These are phyloP conservation scores for Heliconius ethilla DNA, from an alignment of 2,888 invertebrate species.

Conservation along the genomic window DNA sequence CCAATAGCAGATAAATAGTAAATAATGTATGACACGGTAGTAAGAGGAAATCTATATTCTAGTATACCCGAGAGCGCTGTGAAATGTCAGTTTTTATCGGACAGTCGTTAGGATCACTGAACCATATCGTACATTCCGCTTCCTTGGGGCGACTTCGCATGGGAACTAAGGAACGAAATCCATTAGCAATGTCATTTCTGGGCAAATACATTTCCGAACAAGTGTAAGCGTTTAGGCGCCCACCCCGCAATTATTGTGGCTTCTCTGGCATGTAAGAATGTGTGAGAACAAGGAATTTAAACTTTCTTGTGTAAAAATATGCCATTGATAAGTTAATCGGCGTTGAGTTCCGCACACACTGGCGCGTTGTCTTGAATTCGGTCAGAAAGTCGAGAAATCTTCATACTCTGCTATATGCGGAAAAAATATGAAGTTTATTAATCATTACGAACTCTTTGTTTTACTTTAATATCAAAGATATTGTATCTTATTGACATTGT, in stretches of 20 bases:
- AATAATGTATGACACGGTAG: slow-evolving; percentile 37
- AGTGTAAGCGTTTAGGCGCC: slow-evolving; percentile 27
- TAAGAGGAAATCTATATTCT: slow-evolving; percentile 28
- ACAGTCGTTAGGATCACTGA: slow-evolving; percentile 69
- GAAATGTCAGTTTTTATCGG: slow-evolving; percentile 59
- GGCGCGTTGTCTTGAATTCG: neutral
- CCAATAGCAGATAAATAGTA: slow-evolving; percentile 20
- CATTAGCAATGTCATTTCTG: slow-evolving; percentile 68
- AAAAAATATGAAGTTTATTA: no score
- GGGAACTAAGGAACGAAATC: slow-evolving; percentile 67
- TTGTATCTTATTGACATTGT: neutral
- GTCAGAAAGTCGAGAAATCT: no score
- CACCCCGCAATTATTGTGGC: slow-evolving; percentile 23
- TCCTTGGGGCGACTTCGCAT: slow-evolving; percentile 58
- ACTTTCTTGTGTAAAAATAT: neutral
- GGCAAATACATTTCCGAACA: slow-evolving; percentile 57
- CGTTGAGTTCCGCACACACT: neutral
- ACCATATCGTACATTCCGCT: slow-evolving; percentile 74
- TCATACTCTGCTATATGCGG: no score
- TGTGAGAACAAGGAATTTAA: slow-evolving; percentile 2
- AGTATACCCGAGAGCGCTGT: slow-evolving; percentile 48
- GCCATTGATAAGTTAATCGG: neutral
- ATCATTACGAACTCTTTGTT: neutral
- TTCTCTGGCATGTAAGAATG: slow-evolving; percentile 19
- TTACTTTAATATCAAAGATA: neutral